phyloP scores from a whole-genome alignment of 2,797 vertebrate species.

The Scolopax bukidnonensis region DNA sequence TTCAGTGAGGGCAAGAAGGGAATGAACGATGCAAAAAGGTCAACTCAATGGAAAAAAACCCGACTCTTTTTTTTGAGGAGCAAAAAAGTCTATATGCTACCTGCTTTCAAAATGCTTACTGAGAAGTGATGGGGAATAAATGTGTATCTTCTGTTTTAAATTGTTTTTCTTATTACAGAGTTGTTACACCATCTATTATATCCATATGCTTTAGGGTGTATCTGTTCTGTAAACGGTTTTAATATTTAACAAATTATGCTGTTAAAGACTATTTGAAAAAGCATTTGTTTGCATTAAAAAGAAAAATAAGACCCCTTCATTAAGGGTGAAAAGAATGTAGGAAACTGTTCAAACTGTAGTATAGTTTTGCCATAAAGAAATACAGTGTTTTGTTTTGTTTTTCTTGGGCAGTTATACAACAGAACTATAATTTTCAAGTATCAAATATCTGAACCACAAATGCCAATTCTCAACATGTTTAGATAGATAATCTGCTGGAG shows the following conservation, averaged over 20 bases:
- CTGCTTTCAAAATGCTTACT: not conserved
- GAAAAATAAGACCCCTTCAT: not conserved
- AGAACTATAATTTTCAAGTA: not conserved
- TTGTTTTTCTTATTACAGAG: not conserved
- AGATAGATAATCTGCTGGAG: not conserved
- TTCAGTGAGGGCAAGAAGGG: not conserved
- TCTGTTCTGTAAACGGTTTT: not conserved
- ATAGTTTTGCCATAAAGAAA: not conserved
- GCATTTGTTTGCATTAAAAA: not conserved
- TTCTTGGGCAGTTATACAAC: not conserved
- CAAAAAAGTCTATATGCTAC: not conserved
- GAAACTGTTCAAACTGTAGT: not conserved
- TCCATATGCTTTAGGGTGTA: not conserved
- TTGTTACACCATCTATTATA: not conserved
- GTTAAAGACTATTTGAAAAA: not conserved
- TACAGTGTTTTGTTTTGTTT: not conserved
- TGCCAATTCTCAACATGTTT: not conserved
- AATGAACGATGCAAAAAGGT: not conserved
- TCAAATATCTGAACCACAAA: not conserved
- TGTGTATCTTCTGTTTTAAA: not conserved
- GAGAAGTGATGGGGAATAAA: not conserved
- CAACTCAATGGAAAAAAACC: not conserved
- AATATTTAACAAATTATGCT: not conserved
- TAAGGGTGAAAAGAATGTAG: not conserved
- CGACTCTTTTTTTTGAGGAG: not conserved